These are phyloP conservation scores for Alectoris magna DNA, from an alignment of 2,797 vertebrate genomes.

Conservation along the genomic window DNA sequence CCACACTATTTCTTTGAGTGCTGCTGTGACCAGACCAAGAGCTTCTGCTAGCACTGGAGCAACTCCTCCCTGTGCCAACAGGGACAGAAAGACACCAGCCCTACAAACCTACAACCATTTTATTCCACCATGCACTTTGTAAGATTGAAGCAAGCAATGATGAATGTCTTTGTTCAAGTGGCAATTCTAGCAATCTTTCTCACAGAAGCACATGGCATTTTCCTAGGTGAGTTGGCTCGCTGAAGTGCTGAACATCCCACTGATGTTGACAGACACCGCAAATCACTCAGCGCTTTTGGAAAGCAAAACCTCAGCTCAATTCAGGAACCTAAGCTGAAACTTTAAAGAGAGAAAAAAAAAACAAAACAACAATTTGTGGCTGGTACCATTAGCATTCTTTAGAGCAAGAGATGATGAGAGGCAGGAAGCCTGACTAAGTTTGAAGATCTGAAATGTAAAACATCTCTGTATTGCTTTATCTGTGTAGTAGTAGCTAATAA, in stretches of 20 bases:
- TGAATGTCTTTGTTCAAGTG: slow-evolving; percentile 52
- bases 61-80: neutral
- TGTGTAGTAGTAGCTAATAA: neutral
- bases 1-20: neutral
- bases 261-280: slow-evolving; percentile 56
- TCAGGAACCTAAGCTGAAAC: neutral
- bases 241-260: slow-evolving; percentile 41
- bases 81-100: neutral
- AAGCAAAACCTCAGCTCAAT: slow-evolving; percentile 12
- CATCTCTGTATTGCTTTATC: neutral
- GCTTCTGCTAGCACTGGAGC: neutral
- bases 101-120: neutral
- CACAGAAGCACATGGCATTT: neutral
- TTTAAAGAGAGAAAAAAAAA: neutral
- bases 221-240: slow-evolving; percentile 49
- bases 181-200: slow-evolving; percentile 61
- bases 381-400: neutral
- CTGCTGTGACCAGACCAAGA: neutral
- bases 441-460: neutral
- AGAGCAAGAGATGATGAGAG: neutral
- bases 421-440: neutral
- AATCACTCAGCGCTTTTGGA: neutral
- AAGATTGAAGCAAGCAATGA: slow-evolving; percentile 35
- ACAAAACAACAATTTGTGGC: accelerated
- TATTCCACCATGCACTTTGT: slow-evolving; percentile 35